A percentile compares a stretch with the other conserved stretches of the same genome.
Evolutionary conservation across 2,888 invertebrate genomes (phyloP).

Genomic region (Cheilosia scutellata): DNA sequence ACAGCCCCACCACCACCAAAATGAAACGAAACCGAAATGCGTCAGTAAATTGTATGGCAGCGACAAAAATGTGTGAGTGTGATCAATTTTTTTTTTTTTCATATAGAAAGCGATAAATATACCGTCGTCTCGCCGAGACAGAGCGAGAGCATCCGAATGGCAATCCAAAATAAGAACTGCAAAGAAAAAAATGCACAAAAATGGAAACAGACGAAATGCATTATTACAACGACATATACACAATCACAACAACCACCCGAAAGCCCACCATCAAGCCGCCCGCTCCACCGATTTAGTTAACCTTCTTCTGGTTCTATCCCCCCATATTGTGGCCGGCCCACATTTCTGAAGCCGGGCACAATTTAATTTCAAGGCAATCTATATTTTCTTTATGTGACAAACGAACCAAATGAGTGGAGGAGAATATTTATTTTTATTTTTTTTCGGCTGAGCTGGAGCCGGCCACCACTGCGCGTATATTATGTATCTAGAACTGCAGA

Average conservation of each 20-base stretch:
- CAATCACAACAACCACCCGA: slow-evolving; percentile 46
- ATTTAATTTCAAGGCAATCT: slow-evolving; percentile 64
- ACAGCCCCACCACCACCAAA: neutral
- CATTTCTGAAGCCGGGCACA: slow-evolving; percentile 34
- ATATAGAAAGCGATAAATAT: slow-evolving; percentile 29
- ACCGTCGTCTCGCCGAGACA: neutral
- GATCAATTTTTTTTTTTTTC: too few species aligned
- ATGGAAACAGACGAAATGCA: slow-evolving; percentile 58
- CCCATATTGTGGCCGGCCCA: slow-evolving; percentile 18
- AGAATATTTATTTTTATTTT: slow-evolving; percentile 3
- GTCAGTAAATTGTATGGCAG: slow-evolving; percentile 15
- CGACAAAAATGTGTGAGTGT: neutral
- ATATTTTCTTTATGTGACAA: slow-evolving; percentile 37
- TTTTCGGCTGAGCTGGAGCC: slow-evolving; percentile 15
- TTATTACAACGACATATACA: slow-evolving; percentile 56
- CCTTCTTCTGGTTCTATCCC: slow-evolving; percentile 42
- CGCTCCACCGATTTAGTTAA: slow-evolving; percentile 36
- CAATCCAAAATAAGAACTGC: slow-evolving; percentile 35
- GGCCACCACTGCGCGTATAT: slow-evolving; percentile 9
- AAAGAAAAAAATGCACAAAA: slow-evolving; percentile 24
- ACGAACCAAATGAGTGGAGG: neutral
- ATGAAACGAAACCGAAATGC: slow-evolving; percentile 15
- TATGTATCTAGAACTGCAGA: slow-evolving; percentile 21
- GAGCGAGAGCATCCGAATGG: slow-evolving; percentile 1
- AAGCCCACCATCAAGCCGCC: slow-evolving; percentile 33